Evolutionary conservation across 2,888 invertebrate genomes (phyloP).

Genomic region (Mythimna pallens): DNA sequence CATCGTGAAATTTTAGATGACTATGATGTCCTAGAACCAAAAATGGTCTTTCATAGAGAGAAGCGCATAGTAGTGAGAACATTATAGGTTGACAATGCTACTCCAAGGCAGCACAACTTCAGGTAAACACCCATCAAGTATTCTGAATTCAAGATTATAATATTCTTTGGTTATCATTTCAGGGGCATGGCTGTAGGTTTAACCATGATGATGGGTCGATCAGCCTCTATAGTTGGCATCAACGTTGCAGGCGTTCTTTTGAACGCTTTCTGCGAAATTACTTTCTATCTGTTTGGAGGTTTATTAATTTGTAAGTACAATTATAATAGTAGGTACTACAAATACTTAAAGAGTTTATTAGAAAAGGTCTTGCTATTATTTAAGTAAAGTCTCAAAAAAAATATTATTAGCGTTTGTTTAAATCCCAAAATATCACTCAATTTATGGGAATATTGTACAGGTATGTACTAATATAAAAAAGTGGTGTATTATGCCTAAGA

Average conservation of each 20-base stretch:
- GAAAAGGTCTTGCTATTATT: too few species aligned
- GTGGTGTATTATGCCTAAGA: too few species aligned
- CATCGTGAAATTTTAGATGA: not conserved
- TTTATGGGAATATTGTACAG: too few species aligned
- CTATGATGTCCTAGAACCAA: not conserved
- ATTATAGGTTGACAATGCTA: not conserved
- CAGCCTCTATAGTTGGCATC: conserved; percentile 92
- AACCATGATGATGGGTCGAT: conserved; percentile 91
- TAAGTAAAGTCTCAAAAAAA: too few species aligned
- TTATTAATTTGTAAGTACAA: conserved; percentile 84
- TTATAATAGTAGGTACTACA: too few species aligned
- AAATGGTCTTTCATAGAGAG: not conserved
- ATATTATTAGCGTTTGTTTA: too few species aligned
- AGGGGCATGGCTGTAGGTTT: conserved; percentile 92
- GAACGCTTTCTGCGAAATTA: conserved; percentile 90
- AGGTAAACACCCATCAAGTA: too few species aligned
- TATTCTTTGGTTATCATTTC: conserved; percentile 4
- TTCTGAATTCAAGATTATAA: not conserved
- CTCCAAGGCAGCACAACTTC: not conserved
- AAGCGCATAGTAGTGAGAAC: not conserved
- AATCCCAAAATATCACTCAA: too few species aligned
- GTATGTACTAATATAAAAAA: too few species aligned
- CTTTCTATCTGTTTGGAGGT: conserved; percentile 91
- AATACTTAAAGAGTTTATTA: too few species aligned
- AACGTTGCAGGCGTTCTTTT: conserved; percentile 91